Evolutionary conservation across 2,113 vertebrate genomes (phyloP), one percentile per base, ranked within the genome.

Genomic region (Elanoides forficatus): DNA sequence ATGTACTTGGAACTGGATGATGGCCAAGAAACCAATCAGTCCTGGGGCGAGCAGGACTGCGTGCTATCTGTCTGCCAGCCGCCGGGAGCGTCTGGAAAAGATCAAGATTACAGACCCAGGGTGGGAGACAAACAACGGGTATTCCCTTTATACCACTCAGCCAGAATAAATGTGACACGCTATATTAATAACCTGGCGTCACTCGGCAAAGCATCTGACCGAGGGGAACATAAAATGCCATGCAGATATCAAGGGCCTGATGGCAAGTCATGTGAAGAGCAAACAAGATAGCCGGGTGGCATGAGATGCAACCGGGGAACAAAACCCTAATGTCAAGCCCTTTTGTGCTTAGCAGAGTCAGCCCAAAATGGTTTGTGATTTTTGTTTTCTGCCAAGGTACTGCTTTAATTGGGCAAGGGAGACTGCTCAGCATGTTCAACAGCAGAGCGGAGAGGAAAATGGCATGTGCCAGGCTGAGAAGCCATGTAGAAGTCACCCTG

Each of bases 351-450:
- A 53, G 73, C 50, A 22, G 40, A 34, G 45, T 12, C 6, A 4
- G 74, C 58, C 73, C 53, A 8, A 7, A 18, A 1, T 32, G 22
- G 21, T 0, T 3, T 6, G 42, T 6, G 75, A 23, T 3, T 19
- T 19, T 3, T 19, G 15, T 47, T 22, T 21, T 5, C 30, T 67
- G 93, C 95, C 92, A 58, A 53, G 80, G 75, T 4, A 11, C 58
- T 50, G 60, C 93, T 78, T 79, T n/a, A 74, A 25, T 14, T 68
- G 92, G 93, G 67, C 92, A 86, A 15, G 25, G 43, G 84, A 79
- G 72, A 56, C 29, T 1, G 52, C 0, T 38, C 43, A 29, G 40
- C 3, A 7, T 3, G 14, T 1, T 23, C n/a, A 4, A 2, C 5
- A 42, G 7, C 40, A 2, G 20, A 43, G n/a, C 1, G 0, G 62